phyloP scores from a whole-genome alignment of 2,113 vertebrate genomes.

The Erythrolamprus reginae region DNA sequence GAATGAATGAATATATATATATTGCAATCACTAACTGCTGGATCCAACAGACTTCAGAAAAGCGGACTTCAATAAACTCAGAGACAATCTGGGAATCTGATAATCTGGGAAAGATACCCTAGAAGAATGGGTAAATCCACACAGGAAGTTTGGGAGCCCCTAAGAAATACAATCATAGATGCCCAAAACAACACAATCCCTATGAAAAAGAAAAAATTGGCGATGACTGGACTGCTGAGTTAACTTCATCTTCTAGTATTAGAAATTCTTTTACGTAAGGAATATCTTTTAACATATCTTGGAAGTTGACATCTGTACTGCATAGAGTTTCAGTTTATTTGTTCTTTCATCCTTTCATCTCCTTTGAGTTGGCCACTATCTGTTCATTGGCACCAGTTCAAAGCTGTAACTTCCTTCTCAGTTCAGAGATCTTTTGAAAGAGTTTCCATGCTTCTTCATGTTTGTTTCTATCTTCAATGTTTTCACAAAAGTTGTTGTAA shows the following conservation, averaged over 20 bases:
- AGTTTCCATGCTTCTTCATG: background rate
- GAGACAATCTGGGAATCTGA: too few species aligned
- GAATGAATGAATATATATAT: too few species aligned
- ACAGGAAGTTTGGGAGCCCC: too few species aligned
- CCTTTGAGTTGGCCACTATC: background rate
- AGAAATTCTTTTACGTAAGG: background rate
- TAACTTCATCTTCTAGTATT: background rate
- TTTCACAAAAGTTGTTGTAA: background rate
- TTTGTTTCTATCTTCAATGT: background rate
- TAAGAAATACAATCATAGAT: too few species aligned
- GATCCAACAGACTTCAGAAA: too few species aligned
- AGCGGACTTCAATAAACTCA: too few species aligned
- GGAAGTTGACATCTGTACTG: background rate
- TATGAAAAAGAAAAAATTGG: too few species aligned
- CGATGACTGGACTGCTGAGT: background rate
- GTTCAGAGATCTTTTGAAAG: background rate
- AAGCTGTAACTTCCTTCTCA: background rate
- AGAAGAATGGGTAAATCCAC: too few species aligned
- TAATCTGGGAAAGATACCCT: too few species aligned
- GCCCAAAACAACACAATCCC: too few species aligned
- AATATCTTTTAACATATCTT: background rate
- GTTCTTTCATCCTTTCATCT: background rate
- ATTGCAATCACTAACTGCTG: too few species aligned
- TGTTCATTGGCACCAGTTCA: background rate
- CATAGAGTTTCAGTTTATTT: background rate